phyloP scores from a whole-genome alignment of 2,113 vertebrate species.

The Oncorhynchus tshawytscha region DNA sequence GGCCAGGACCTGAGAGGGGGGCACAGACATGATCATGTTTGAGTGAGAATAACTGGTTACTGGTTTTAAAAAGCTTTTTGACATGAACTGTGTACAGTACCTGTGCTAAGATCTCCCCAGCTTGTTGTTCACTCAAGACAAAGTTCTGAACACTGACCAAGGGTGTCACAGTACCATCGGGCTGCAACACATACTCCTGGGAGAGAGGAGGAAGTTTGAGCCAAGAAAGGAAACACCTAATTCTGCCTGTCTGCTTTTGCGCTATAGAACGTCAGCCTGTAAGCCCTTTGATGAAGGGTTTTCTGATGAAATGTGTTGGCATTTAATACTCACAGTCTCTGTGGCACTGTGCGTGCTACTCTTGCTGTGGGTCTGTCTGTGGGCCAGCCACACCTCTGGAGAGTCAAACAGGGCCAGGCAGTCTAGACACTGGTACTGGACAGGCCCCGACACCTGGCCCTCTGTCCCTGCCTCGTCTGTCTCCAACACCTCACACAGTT shows the following conservation, averaged over 20 bases:
- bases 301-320: too few species aligned
- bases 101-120: slow-evolving; percentile 77
- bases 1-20: slow-evolving; percentile 58
- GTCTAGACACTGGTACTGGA: slow-evolving; percentile 87
- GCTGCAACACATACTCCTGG: slow-evolving; percentile 76
- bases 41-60: background rate
- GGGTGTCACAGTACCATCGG: slow-evolving; percentile 72
- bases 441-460: slow-evolving; percentile 60
- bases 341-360: slow-evolving; percentile 72
- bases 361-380: slow-evolving; percentile 77
- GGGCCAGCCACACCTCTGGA: slow-evolving; percentile 83
- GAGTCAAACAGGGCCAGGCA: slow-evolving; percentile 84
- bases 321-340: slow-evolving; percentile 52
- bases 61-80: background rate
- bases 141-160: slow-evolving; percentile 74
- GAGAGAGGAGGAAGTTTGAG: background rate
- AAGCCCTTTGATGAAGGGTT: background rate
- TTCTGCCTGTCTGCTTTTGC: too few species aligned
- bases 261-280: too few species aligned
- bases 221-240: too few species aligned
- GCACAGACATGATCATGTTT: background rate
- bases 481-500: slow-evolving; percentile 69
- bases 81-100: slow-evolving; percentile 39
- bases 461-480: slow-evolving; percentile 39
- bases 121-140: slow-evolving; percentile 76